Evolutionary conservation across 2,113 vertebrate species (phyloP).

Genomic region (Ceratotherium simum): DNA sequence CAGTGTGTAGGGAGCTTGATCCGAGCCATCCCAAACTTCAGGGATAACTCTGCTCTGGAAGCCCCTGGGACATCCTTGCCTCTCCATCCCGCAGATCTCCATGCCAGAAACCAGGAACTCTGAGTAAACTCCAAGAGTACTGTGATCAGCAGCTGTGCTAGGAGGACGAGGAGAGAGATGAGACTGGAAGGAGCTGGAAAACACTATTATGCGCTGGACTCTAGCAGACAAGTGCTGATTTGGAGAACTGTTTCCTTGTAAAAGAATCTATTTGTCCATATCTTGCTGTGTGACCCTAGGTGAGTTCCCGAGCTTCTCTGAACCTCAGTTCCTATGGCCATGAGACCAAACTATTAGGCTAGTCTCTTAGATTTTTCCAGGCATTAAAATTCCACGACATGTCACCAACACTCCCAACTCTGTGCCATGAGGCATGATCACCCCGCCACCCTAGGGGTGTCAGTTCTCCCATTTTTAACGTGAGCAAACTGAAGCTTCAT

Average conservation of each 20-base stretch:
- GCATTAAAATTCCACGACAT: accelerated
- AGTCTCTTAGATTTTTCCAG: background rate
- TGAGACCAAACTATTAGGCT: background rate
- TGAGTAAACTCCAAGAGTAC: background rate
- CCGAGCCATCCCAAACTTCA: background rate
- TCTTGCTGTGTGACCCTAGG: background rate
- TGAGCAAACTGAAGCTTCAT: accelerated
- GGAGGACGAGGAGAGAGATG: background rate
- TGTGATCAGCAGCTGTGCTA: accelerated
- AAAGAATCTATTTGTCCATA: background rate
- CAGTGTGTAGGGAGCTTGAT: accelerated
- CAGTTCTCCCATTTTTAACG: background rate
- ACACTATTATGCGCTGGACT: accelerated
- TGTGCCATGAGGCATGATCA: accelerated
- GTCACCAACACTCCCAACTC: accelerated
- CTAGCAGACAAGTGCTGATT: accelerated
- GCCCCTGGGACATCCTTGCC: background rate
- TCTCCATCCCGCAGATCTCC: background rate
- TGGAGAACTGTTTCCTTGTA: accelerated
- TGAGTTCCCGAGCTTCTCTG: background rate
- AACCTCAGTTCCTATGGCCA: background rate
- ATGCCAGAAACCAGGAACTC: too few relatives aligned
- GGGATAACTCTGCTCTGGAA: background rate
- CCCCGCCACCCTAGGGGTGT: background rate
- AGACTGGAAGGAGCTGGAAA: background rate